These are phyloP conservation scores for Julus scanicus DNA, from an alignment of 2,888 invertebrate genomes.

Conservation along the genomic window DNA sequence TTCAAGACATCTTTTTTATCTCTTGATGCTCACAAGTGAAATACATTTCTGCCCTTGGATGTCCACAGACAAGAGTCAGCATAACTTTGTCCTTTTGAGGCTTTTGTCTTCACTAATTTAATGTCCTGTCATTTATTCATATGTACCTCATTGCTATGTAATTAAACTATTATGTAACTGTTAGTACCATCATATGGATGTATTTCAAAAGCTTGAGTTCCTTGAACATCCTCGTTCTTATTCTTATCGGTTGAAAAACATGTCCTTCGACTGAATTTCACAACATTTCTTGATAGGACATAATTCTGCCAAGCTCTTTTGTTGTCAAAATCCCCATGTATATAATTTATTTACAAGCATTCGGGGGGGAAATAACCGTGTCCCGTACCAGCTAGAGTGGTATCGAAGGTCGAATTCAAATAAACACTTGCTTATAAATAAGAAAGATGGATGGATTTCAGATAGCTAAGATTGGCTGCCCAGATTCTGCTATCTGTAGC, in stretches of 20 bases:
- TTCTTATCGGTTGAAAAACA: not conserved
- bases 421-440: not conserved
- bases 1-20: not conserved
- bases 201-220: not conserved
- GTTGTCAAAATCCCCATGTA: slow-evolving; percentile 3
- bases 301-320: slow-evolving; percentile 18
- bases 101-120: slow-evolving; percentile 1
- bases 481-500: not conserved
- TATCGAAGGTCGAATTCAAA: not conserved
- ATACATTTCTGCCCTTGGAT: not conserved
- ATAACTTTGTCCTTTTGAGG: not conserved
- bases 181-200: not conserved
- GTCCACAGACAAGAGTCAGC: not conserved
- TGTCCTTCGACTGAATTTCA: not conserved
- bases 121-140: not conserved
- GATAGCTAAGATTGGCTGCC: not conserved
- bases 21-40: no score
- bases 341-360: slow-evolving; percentile 4
- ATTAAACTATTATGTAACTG: not conserved
- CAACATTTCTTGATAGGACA: not conserved
- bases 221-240: not conserved
- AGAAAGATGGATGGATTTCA: not conserved
- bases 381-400: not conserved
- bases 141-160: not conserved
- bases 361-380: not conserved